Conservation (phyloP, 2,888 invertebrate genomes). For the Idaea dimidiata region DNA sequence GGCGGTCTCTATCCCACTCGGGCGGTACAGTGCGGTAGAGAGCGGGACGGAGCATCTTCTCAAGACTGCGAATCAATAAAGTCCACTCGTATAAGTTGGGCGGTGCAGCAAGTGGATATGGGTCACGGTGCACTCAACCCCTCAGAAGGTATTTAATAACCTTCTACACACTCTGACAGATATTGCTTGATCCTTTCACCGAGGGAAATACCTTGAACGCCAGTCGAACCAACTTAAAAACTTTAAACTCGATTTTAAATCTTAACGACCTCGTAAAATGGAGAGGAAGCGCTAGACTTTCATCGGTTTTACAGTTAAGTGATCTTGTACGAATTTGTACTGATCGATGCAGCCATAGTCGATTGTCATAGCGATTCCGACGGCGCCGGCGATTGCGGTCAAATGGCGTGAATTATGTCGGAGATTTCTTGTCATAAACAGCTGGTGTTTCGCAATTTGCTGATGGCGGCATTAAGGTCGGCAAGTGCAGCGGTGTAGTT, state of each 20-base stretch:
- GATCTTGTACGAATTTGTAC: conserved; percentile 24
- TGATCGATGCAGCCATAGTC: conserved; percentile 23
- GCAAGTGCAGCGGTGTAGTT: conserved; percentile 64
- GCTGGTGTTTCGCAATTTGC: conserved; percentile 78
- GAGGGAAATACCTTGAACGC: conserved; percentile 36
- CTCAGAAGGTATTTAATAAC: conserved; percentile 72
- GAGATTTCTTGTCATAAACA: conserved; percentile 71
- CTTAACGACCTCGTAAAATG: conserved; percentile 41
- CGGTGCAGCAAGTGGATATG: conserved; percentile 72
- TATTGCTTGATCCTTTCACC: conserved; percentile 57
- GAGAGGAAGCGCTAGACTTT: conserved; percentile 25
- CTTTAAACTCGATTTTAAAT: conserved; percentile 46
- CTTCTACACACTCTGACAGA: conserved; percentile 59
- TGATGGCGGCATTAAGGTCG: conserved; percentile 77
- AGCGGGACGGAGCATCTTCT: conserved; percentile 69
- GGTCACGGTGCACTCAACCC: conserved; percentile 75
- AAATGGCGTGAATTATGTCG: conserved; percentile 67
- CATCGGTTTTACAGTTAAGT: conserved; percentile 29
- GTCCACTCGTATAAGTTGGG: conserved; percentile 77
- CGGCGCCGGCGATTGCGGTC: conserved; percentile 51
- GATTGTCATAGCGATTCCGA: conserved; percentile 55
- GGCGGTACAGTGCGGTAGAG: conserved; percentile 37
- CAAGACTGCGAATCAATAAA: conserved; percentile 82
- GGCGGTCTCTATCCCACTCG: conserved; percentile 39
- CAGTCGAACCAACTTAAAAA: conserved; percentile 37